Percentiles rank a stretch among this genome's conserved stretches.
Conservation (phyloP, 2,888 invertebrate species). For the Diaperis boleti region DNA sequence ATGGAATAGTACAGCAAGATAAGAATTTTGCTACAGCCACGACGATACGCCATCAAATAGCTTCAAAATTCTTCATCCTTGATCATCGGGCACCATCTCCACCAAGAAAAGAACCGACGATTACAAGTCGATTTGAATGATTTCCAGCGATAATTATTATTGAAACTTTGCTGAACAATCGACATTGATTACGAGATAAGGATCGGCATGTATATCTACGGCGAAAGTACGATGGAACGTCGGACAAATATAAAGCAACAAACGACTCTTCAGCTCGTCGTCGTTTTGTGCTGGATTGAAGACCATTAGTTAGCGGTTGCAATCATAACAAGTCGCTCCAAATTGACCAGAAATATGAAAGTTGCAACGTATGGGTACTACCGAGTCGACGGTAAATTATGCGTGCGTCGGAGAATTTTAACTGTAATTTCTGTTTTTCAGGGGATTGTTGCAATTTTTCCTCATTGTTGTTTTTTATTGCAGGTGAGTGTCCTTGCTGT, state of each 20-base stretch:
- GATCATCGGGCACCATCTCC: no score
- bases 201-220: constrained; percentile 21
- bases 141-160: constrained; percentile 34
- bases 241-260: neutral
- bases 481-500: no score
- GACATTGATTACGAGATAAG: constrained; percentile 35
- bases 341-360: neutral
- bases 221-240: constrained; percentile 21
- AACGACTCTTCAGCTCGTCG: neutral
- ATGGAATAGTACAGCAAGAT: no score
- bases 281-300: constrained; percentile 1
- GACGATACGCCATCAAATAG: no score
- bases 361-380: neutral
- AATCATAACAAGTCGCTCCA: neutral
- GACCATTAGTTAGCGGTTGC: neutral
- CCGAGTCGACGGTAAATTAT: no score
- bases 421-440: neutral
- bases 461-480: no score
- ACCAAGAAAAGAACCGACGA: constrained; percentile 20
- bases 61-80: no score
- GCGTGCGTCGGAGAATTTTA: no score
- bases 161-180: constrained; percentile 29
- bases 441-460: neutral
- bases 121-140: constrained; percentile 33
- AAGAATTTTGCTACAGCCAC: no score